Evolutionary conservation across 2,888 invertebrate genomes (phyloP), one percentile per base, ranked within the genome.

Genomic region (Cosmia trapezina): DNA sequence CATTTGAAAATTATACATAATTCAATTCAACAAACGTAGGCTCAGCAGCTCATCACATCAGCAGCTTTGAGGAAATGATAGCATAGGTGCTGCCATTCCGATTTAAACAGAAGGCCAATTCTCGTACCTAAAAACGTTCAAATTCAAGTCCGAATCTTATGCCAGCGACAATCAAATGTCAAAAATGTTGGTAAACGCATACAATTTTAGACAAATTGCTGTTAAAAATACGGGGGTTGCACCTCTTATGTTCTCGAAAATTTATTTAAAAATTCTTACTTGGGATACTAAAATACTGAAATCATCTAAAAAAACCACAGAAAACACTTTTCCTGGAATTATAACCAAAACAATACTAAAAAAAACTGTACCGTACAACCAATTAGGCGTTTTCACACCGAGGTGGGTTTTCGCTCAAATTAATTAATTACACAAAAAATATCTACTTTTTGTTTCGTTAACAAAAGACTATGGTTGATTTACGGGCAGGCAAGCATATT

Each of bases 391-490:
- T 45, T 76, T 68, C 53, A 81, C 11, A 6, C 5, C 11, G 14
- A 19, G 7, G 1, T 28, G 28, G 54, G 37, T 19, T n/a, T 57
- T 45, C 11, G 41, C 12, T 7, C 37, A 74, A 51, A 64, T 56
- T 19, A 57, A 64, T 61, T 28, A 45, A 54, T 49, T 49, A 47
- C 76, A 19, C 41, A 54, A 53, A 66, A 62, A 45, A 49, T 49
- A 51, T 11, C 11, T 56, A 51, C 45, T 43, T 73, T 70, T 65
- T 61, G 67, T 76, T 62, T 64, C 11, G 6, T 45, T 37, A 14
- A 70, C 53, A 69, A 62, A 56, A 22, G 22, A 17, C 43, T 53
- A 14, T 19, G 60, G 33, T 22, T 81, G 72, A 76, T 78, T 74
- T 72, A 82, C 45, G 64, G 64, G 47, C 28, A 47, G 8, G 66